Conservation (phyloP, 2,888 invertebrate genomes). For the Torymus auratus region DNA sequence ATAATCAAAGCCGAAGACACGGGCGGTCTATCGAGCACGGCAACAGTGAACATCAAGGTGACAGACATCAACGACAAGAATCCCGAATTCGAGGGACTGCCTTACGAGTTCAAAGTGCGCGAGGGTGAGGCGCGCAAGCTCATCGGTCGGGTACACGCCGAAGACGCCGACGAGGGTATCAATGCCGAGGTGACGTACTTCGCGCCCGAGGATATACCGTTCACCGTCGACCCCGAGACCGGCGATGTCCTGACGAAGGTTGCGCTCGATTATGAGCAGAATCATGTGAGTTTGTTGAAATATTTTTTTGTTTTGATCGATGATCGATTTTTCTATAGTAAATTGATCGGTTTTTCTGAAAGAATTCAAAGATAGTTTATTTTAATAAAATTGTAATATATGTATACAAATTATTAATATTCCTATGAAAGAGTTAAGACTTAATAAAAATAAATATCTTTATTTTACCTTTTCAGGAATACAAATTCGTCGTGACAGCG, state of each 20-base stretch:
- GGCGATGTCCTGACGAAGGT: slow-evolving; percentile 87
- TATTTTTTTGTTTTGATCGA: no score
- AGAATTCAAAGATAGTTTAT: background rate
- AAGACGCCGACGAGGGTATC: slow-evolving; percentile 90
- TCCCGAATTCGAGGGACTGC: slow-evolving; percentile 89
- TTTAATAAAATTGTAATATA: background rate
- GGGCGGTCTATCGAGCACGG: slow-evolving; percentile 88
- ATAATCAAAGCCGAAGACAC: slow-evolving; percentile 91
- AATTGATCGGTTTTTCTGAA: no score
- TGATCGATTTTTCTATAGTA: no score
- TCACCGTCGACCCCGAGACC: slow-evolving; percentile 86
- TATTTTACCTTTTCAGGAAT: slow-evolving; percentile 78
- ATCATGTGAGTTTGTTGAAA: slow-evolving; percentile 79
- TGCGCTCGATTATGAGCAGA: slow-evolving; percentile 89
- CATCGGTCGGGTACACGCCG: slow-evolving; percentile 89
- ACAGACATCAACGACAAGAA: slow-evolving; percentile 95
- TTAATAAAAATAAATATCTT: no score
- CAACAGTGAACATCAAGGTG: slow-evolving; percentile 91
- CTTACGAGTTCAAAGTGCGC: slow-evolving; percentile 88
- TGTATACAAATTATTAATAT: background rate
- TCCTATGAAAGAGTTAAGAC: no score
- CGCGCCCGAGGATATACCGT: slow-evolving; percentile 87
- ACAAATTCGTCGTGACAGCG: slow-evolving; percentile 91
- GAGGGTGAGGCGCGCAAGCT: slow-evolving; percentile 81
- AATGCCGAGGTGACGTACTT: slow-evolving; percentile 90